A percentile compares a stretch with the other conserved stretches of the same genome.
Evolutionary conservation across 2,888 invertebrate species (phyloP).

Genomic region (Creontiades dilutus): DNA sequence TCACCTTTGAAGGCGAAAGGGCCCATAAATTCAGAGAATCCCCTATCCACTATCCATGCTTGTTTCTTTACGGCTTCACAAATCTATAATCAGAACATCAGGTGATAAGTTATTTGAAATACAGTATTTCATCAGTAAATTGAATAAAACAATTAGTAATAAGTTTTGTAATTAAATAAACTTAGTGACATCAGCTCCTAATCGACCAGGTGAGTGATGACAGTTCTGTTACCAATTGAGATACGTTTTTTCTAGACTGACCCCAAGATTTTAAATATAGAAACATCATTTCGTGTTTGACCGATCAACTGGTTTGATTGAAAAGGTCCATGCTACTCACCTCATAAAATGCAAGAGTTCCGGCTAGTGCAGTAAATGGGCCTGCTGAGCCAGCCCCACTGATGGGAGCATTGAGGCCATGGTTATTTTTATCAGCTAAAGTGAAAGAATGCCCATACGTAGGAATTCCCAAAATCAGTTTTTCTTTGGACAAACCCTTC

Average conservation of each 20-base stretch:
- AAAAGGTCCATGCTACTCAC: slow-evolving; percentile 79
- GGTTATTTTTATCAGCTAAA: slow-evolving; percentile 81
- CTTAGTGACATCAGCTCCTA: no score
- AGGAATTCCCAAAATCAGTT: slow-evolving; percentile 93
- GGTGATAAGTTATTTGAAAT: no score
- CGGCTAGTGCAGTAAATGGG: slow-evolving; percentile 90
- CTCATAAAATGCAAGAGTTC: slow-evolving; percentile 93
- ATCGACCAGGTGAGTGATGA: no score
- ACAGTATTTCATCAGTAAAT: no score
- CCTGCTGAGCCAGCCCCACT: slow-evolving; percentile 88
- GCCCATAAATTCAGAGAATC: slow-evolving; percentile 88
- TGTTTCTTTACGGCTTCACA: slow-evolving; percentile 85
- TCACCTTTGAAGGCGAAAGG: slow-evolving; percentile 92
- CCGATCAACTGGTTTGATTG: no score
- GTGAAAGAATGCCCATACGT: slow-evolving; percentile 91
- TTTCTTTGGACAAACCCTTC: slow-evolving; percentile 89
- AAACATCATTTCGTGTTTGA: no score
- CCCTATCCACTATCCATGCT: slow-evolving; percentile 90
- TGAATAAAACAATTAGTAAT: no score
- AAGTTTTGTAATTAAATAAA: no score
- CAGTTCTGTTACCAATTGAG: no score
- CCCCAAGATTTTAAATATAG: no score
- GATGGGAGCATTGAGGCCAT: slow-evolving; percentile 87
- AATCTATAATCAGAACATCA: slow-evolving; percentile 80
- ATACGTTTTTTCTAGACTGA: no score